Percentiles rank a stretch among this genome's conserved stretches.
Evolutionary conservation across 2,113 vertebrate species (phyloP).

Genomic region (Sigmodon hispidus): DNA sequence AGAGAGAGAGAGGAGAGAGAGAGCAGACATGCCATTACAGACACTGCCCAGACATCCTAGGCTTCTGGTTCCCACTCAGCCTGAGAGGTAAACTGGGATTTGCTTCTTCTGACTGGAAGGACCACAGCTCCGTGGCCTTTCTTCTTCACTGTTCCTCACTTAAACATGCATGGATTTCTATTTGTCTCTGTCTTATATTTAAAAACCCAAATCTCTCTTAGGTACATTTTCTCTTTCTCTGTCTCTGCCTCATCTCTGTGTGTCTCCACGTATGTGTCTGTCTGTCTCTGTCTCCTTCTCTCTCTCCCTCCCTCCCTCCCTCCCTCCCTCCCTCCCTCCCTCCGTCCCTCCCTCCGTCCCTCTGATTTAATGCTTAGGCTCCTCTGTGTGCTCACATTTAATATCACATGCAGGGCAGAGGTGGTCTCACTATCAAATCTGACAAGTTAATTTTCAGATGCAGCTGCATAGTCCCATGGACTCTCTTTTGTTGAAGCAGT

Average conservation of each 20-base stretch:
- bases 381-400: fast-evolving
- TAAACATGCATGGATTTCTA: constrained; percentile 46
- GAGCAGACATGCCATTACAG: constrained; percentile 88
- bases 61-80: background rate
- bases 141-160: constrained; percentile 37
- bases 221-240: background rate
- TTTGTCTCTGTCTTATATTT: constrained; percentile 17
- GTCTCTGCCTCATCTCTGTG: background rate
- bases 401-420: fast-evolving
- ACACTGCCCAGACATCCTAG: constrained; percentile 81
- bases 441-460: constrained; percentile 22
- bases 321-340: background rate
- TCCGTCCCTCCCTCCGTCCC: no score
- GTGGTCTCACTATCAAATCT: background rate
- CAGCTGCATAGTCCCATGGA: background rate
- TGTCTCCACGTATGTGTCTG: background rate
- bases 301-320: background rate
- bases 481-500: background rate
- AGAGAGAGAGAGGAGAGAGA: background rate
- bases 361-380: background rate
- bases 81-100: background rate
- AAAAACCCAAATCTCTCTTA: background rate
- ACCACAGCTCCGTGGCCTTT: background rate
- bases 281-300: background rate
- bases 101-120: constrained; percentile 52